phyloP scores from a whole-genome alignment of 2,797 vertebrate genomes.

The Helicolenus hilgendorfi region DNA sequence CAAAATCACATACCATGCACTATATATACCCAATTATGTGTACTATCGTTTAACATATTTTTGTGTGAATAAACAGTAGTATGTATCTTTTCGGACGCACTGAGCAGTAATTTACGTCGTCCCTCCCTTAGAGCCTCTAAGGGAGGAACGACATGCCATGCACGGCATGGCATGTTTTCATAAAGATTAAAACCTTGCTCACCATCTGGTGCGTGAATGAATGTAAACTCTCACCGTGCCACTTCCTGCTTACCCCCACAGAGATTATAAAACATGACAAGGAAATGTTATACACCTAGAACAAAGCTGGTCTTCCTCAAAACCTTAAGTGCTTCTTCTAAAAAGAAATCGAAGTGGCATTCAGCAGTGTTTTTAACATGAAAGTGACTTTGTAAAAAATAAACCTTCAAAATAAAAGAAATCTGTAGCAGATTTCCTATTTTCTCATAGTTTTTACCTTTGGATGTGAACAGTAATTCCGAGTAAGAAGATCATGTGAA shows the following conservation, averaged over 20 bases:
- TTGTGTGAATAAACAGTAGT: too few species aligned
- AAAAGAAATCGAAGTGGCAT: background rate
- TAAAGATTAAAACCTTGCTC: conserved; percentile 46
- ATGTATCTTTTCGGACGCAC: too few species aligned
- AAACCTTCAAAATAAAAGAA: background rate
- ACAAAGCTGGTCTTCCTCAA: background rate
- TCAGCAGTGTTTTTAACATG: background rate
- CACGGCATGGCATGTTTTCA: conserved; percentile 10
- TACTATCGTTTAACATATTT: too few species aligned
- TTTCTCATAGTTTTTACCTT: background rate
- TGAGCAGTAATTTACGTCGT: too few species aligned
- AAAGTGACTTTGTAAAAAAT: background rate
- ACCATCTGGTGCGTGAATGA: conserved; percentile 24
- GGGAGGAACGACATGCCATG: too few species aligned
- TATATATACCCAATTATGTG: too few species aligned
- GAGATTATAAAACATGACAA: background rate
- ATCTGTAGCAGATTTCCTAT: background rate
- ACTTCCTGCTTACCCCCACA: background rate
- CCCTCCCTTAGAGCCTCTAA: too few species aligned
- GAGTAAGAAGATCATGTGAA: conserved; percentile 20
- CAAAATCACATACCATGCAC: too few species aligned
- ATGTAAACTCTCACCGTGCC: conserved; percentile 1
- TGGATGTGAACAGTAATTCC: background rate
- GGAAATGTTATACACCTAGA: background rate
- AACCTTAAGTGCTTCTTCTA: background rate